Evolutionary conservation across 2,797 vertebrate species (phyloP).

Genomic region (Serranus cabrilla): DNA sequence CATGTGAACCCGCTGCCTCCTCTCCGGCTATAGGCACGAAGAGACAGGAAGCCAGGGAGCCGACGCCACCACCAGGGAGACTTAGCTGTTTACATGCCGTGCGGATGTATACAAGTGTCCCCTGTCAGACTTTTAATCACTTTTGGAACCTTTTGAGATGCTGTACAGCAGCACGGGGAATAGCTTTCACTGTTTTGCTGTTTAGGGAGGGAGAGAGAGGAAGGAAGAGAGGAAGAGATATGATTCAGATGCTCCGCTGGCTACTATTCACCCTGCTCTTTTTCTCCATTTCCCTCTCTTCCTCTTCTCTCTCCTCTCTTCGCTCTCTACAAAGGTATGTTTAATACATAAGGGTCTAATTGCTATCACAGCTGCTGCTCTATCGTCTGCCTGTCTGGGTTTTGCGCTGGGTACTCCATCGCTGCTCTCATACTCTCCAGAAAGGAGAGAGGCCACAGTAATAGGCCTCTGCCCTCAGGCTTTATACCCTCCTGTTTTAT

Average conservation of each 20-base stretch:
- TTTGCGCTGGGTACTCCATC: conserved; percentile 44
- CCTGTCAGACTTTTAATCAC: conserved; percentile 77
- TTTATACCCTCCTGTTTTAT: not conserved
- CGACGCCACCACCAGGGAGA: conserved; percentile 22
- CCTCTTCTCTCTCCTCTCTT: conserved; percentile 40
- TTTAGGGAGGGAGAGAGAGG: conserved; percentile 65
- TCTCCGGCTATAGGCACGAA: conserved; percentile 29
- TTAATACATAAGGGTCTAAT: conserved; percentile 83
- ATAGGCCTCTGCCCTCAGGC: conserved; percentile 41
- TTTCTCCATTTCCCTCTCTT: conserved; percentile 56
- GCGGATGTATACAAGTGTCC: conserved; percentile 70
- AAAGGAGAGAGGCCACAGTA: conserved; percentile 40
- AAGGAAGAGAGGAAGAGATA: conserved; percentile 61
- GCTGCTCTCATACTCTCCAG: conserved; percentile 25
- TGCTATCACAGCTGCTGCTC: conserved; percentile 76
- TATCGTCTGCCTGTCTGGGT: conserved; percentile 57
- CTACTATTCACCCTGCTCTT: conserved; percentile 54
- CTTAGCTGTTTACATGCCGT: conserved; percentile 65
- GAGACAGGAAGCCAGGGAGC: conserved; percentile 39
- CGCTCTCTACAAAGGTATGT: conserved; percentile 72
- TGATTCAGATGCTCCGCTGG: conserved; percentile 75
- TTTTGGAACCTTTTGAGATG: conserved; percentile 59
- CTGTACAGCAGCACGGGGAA: conserved; percentile 61
- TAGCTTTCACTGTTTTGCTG: conserved; percentile 68
- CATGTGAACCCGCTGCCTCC: conserved; percentile 51